phyloP scores from a whole-genome alignment of 2,888 invertebrate species.

The Aradus depressus region DNA sequence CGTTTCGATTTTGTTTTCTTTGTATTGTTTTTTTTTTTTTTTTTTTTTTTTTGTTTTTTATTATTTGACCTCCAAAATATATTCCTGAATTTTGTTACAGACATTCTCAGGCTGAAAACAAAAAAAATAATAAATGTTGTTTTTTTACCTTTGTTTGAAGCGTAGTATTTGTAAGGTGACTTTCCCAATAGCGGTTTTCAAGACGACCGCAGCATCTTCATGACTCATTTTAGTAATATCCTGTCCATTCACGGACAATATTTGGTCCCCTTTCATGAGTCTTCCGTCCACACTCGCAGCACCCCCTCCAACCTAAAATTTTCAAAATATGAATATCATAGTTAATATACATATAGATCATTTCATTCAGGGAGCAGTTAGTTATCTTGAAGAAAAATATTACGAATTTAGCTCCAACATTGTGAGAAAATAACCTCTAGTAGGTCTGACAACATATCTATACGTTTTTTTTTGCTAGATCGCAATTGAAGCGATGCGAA shows the following conservation, averaged over 20 bases:
- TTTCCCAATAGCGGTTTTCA: slow-evolving; percentile 77
- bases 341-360: too few relatives aligned
- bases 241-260: slow-evolving; percentile 79
- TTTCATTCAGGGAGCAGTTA: too few relatives aligned
- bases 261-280: slow-evolving; percentile 82
- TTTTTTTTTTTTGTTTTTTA: too few relatives aligned
- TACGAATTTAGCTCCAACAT: too few relatives aligned
- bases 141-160: slow-evolving; percentile 52
- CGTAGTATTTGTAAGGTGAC: slow-evolving; percentile 74
- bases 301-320: slow-evolving; percentile 66
- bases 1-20: too few relatives aligned
- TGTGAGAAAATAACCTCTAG: too few relatives aligned
- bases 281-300: slow-evolving; percentile 78
- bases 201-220: slow-evolving; percentile 75
- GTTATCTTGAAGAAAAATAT: too few relatives aligned
- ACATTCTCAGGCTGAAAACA: not conserved
- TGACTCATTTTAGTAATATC: slow-evolving; percentile 64
- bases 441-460: too few relatives aligned
- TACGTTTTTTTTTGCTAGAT: too few relatives aligned
- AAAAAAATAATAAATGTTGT: not conserved
- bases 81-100: not conserved
- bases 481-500: too few relatives aligned
- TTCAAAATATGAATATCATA: slow-evolving; percentile 1
- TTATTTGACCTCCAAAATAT: not conserved
- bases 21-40: too few relatives aligned